Base-by-base conservation (phyloP, 2,888 invertebrate species). In the Cabera pusaria region DNA sequence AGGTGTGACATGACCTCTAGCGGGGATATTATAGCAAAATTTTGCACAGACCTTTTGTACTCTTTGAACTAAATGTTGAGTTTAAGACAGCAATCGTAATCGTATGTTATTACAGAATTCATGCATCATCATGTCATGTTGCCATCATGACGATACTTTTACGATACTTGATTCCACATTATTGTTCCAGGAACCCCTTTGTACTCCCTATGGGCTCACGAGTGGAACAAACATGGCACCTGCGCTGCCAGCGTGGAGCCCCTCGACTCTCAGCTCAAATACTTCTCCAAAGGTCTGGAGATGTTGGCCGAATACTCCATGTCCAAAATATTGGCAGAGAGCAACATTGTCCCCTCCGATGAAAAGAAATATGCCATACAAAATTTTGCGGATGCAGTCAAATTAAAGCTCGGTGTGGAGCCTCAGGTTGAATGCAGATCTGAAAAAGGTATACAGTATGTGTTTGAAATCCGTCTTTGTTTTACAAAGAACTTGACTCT, bases 181-280 rank as follows among this genome's bases (percentile, higher is more conserved):
- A n/a, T n/a, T 14, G 16, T 64, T 72, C 5, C 67, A 86, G 87
- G 70, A 22, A 78, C 75, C 8, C 59, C 68, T 8, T 42, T 65
- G 5, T 87, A 92, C 54, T 85, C 91, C 5, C 87, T 95, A 19
- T 95, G 95, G 95, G 86, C 91, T 39, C 95, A 96, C 58, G 95
- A 96, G 70, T 96, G 95, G 95, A 69, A 86, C 1, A 96, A 96
- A 59, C 96, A 96, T 61, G 96, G 95, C 1, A 94, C 95, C 0
- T 96, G 96, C 62, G 93, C 95, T 0, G 83, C 90, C 0, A 46
- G 68, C 5, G 51, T 94, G 2, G 78, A 90, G 0, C 54, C 73
- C 0, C 61, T 95, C 0, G 80, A 91, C 51, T 87, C 84, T 8
- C 93, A 95, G 58, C 55, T 86, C 0, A 93, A 93, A 57, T 95